phyloP scores from a whole-genome alignment of 2,888 invertebrate genomes.

The Erebia ligea region DNA sequence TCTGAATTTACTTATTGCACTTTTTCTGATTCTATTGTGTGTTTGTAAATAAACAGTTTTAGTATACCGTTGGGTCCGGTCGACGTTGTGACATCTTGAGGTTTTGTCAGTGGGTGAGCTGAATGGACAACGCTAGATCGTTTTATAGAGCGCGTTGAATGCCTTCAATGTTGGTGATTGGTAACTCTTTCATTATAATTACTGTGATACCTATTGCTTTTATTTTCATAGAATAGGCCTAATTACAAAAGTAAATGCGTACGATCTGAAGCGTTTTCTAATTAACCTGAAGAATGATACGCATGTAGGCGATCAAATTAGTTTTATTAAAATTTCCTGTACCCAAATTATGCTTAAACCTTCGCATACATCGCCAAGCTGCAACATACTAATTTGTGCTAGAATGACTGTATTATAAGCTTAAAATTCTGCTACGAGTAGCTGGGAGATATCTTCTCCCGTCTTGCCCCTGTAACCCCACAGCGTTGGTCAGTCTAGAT shows the following conservation, averaged over 20 bases:
- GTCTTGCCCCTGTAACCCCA: too few relatives aligned
- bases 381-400: too few relatives aligned
- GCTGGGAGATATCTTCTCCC: too few relatives aligned
- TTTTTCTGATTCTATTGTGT: background rate
- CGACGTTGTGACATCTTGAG: slow-evolving; percentile 75
- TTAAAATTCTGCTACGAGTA: too few relatives aligned
- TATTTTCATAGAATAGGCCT: slow-evolving; percentile 9
- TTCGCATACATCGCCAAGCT: too few relatives aligned
- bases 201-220: slow-evolving; percentile 19
- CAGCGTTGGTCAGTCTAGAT: too few relatives aligned
- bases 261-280: background rate
- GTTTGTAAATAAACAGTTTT: slow-evolving; percentile 33
- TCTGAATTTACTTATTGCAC: background rate
- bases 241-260: background rate
- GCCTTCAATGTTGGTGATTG: slow-evolving; percentile 28
- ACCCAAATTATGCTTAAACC: too few relatives aligned
- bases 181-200: slow-evolving; percentile 25
- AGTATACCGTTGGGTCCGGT: slow-evolving; percentile 63
- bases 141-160: slow-evolving; percentile 62
- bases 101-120: slow-evolving; percentile 61
- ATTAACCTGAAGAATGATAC: background rate
- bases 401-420: too few relatives aligned
- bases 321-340: too few relatives aligned
- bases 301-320: too few relatives aligned
- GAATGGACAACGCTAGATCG: slow-evolving; percentile 54